Base-by-base conservation (phyloP, 2,797 vertebrate genomes). In the Margarornis squamiger region DNA sequence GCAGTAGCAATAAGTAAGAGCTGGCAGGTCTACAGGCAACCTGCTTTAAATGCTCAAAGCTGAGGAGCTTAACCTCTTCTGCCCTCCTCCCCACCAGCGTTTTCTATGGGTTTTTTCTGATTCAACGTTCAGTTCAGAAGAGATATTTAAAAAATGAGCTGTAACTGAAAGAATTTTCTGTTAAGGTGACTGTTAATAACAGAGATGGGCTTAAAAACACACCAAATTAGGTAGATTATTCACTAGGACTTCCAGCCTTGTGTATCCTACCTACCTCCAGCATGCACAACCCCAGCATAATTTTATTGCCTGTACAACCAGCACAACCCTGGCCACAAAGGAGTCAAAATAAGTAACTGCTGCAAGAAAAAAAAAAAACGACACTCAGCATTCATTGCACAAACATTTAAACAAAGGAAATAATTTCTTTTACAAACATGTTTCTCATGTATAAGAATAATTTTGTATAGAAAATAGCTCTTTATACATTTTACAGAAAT, bases 381-480 rank as follows among this genome's bases (percentile, higher is more conserved):
- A 97, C 89, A 96, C 93, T 93, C 74, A 79, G 79, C 59, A 93
- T 96, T 97, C 85, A 96, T 95, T 97, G 95, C 97, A 97, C 92
- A 97, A 96, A 96, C 90, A 96, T 97, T 95, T 97, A 93, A 97
- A 96, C 88, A 97, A 86, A 97, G 63, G 90, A 97, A 97, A 96
- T 88, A 73, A 88, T 92, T 95, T 88, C 86, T 96, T 97, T 97
- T 97, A 97, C 96, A 97, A 97, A 97, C 90, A 79, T 65, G 34
- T 86, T 93, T 91, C 81, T 97, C 90, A 96, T 88, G 86, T 97
- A 98, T 68, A 97, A 97, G 96, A 97, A 98, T 97, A 98, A 82
- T 97, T 97, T 95, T 94, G 86, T 97, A 97, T 77, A 96, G 96
- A 98, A 98, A 97, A 98, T 97, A 98, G 90, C 80, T 97, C 93